Percentiles rank a stretch among this genome's conserved stretches.
phyloP scores from a whole-genome alignment of 2,888 invertebrate species.

The Chydorus sphaericus region DNA sequence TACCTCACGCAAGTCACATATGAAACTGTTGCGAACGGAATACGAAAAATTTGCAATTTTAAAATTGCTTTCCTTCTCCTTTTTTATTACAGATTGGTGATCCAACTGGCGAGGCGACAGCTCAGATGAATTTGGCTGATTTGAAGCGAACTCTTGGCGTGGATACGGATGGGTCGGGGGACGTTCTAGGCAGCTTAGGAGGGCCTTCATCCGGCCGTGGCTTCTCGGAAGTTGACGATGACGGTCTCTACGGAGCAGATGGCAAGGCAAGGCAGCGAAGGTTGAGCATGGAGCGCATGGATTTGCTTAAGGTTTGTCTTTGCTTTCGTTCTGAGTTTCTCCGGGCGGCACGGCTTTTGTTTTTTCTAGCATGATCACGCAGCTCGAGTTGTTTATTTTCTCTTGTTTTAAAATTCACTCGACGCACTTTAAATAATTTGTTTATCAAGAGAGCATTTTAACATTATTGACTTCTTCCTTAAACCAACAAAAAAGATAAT shows the following conservation, averaged over 20 bases:
- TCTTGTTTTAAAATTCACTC: too few relatives aligned
- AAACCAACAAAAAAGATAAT: background rate
- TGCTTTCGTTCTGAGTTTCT: background rate
- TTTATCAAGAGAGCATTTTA: too few relatives aligned
- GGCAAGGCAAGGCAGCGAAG: slow-evolving; percentile 27
- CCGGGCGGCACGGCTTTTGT: background rate
- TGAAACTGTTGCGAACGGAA: too few relatives aligned
- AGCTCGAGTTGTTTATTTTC: background rate
- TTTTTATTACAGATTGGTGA: slow-evolving; percentile 55
- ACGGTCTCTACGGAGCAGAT: slow-evolving; percentile 14
- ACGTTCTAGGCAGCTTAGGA: slow-evolving; percentile 25
- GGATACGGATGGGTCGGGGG: slow-evolving; percentile 36
- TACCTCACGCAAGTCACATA: too few relatives aligned
- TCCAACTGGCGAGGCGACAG: slow-evolving; percentile 80
- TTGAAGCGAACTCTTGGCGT: slow-evolving; percentile 67
- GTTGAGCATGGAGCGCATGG: slow-evolving; percentile 92
- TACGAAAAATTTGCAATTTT: too few relatives aligned
- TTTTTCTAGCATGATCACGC: background rate
- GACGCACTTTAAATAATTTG: too few relatives aligned
- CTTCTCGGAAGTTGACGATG: slow-evolving; percentile 16
- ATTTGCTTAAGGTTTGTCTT: slow-evolving; percentile 64
- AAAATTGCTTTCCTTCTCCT: background rate
- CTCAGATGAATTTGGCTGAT: slow-evolving; percentile 82
- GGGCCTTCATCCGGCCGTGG: slow-evolving; percentile 1
- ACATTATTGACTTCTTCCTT: too few relatives aligned